Percentiles rank a stretch among this genome's conserved stretches.
Evolutionary conservation across 1,140 invertebrate species (phyloP).

Genomic region (Leptestheria dahalacensis): DNA sequence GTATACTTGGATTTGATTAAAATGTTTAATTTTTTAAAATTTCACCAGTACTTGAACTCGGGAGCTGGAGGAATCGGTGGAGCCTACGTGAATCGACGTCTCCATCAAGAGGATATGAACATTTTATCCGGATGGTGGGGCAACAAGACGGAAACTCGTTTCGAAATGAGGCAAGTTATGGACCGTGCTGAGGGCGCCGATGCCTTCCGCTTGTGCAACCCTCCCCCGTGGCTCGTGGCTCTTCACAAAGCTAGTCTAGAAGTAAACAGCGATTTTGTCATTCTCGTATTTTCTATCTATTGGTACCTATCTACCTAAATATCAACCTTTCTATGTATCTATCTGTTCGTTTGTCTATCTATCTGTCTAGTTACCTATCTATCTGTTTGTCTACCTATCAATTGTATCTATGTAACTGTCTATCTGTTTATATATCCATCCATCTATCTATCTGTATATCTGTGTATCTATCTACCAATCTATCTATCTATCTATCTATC

Average conservation of each 20-base stretch:
- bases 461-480: too few species aligned
- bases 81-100: conserved; percentile 34
- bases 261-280: conserved; percentile 23
- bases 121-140: conserved; percentile 31
- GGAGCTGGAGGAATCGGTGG: conserved; percentile 40
- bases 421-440: too few species aligned
- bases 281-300: background rate
- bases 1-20: too few species aligned
- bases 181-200: conserved; percentile 31
- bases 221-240: conserved; percentile 35
- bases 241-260: conserved; percentile 35
- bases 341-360: too few species aligned
- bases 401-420: too few species aligned
- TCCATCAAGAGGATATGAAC: conserved; percentile 21
- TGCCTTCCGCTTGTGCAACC: conserved; percentile 38
- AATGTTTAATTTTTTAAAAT: conserved; percentile 5
- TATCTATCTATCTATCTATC: too few species aligned
- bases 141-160: conserved; percentile 23
- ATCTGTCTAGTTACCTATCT: too few species aligned
- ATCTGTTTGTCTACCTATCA: too few species aligned
- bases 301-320: too few species aligned
- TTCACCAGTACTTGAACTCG: conserved; percentile 38
- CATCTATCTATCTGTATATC: too few species aligned
- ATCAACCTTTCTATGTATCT: too few species aligned
- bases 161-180: conserved; percentile 28